Percentiles rank a stretch among this genome's conserved stretches.
phyloP scores from a whole-genome alignment of 2,113 vertebrate genomes.

The Aegypius monachus region DNA sequence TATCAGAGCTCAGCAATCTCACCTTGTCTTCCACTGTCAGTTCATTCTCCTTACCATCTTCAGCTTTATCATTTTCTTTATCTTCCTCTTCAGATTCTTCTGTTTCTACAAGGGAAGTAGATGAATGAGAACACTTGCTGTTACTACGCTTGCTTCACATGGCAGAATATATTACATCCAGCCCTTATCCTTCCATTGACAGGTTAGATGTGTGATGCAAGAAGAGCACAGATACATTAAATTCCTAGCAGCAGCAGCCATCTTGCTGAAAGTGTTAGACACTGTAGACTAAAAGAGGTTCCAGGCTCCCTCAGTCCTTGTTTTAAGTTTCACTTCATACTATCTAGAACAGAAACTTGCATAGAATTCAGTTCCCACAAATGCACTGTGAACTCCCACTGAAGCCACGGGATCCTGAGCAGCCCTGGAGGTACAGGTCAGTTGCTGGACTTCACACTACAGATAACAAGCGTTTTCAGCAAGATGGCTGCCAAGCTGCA shows the following conservation, averaged over 20 bases:
- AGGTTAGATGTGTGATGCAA: not conserved
- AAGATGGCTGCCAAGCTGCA: slow-evolving; percentile 18
- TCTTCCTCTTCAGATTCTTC: slow-evolving; percentile 82
- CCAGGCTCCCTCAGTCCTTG: not conserved
- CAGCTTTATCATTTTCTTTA: slow-evolving; percentile 80
- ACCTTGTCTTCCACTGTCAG: slow-evolving; percentile 79
- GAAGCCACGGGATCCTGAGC: not conserved
- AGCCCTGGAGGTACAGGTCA: not conserved
- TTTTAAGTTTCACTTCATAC: not conserved
- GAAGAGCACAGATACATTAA: not conserved
- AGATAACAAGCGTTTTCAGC: not conserved
- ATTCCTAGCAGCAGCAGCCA: not conserved
- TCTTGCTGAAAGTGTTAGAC: not conserved
- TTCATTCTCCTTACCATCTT: slow-evolving; percentile 81
- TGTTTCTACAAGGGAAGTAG: slow-evolving; percentile 65
- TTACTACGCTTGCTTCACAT: not conserved
- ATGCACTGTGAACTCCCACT: not conserved
- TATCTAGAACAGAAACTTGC: not conserved
- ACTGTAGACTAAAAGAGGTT: not conserved
- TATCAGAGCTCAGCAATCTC: not conserved
- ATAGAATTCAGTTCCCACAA: not conserved
- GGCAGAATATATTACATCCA: not conserved
- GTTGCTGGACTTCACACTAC: not conserved
- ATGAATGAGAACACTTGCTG: not conserved
- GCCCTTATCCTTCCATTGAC: not conserved